These are phyloP conservation scores for Telmatherina bonti DNA, from an alignment of 2,797 vertebrate genomes.

Conservation along the genomic window DNA sequence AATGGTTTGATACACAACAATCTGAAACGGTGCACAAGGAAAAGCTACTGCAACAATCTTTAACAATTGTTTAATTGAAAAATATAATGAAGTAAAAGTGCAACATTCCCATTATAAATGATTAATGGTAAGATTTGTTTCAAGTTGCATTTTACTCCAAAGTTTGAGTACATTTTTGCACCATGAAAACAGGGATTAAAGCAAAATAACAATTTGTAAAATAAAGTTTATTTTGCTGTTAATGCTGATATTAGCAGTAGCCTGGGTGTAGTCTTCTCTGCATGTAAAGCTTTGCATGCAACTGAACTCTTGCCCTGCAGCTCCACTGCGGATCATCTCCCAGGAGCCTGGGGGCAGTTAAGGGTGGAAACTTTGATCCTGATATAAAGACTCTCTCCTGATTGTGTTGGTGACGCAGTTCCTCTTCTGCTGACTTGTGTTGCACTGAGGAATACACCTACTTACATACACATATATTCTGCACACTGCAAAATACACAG, in stretches of 20 bases:
- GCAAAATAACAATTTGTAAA: neutral
- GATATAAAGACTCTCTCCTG: conserved; percentile 70
- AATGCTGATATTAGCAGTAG: neutral
- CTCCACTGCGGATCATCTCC: conserved; percentile 50
- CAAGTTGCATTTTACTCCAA: neutral
- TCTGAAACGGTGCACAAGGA: neutral
- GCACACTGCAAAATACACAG: conserved; percentile 34
- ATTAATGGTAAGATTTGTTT: neutral
- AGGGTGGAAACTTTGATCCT: conserved; percentile 77
- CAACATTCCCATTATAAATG: neutral
- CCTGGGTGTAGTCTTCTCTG: neutral
- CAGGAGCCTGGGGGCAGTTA: conserved; percentile 54
- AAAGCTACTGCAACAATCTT: neutral
- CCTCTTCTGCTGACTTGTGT: conserved; percentile 54
- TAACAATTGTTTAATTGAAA: neutral
- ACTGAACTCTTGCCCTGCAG: conserved; percentile 25
- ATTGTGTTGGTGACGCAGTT: conserved; percentile 66
- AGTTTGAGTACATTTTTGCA: neutral
- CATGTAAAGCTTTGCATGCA: conserved; percentile 28
- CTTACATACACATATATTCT: conserved; percentile 15
- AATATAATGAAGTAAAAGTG: neutral
- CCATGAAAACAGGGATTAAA: neutral
- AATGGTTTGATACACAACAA: neutral
- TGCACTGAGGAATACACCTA: conserved; percentile 44
- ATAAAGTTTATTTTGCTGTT: neutral